Base-by-base conservation (phyloP, 2,797 vertebrate genomes). In the Dromococcyx pavoninus region DNA sequence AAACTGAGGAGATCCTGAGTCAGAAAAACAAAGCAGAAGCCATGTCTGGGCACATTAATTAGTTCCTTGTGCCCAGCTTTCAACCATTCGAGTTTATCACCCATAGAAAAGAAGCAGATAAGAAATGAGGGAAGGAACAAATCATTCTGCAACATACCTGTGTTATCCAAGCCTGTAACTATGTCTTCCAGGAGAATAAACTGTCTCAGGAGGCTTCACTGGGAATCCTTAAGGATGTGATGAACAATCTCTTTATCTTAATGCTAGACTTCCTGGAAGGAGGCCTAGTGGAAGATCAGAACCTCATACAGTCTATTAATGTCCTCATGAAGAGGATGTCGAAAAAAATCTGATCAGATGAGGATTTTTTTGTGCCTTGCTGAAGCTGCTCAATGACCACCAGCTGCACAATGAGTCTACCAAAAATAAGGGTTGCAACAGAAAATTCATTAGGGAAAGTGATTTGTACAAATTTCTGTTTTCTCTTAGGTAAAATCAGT, bases 21-120 rank as follows among this genome's bases (percentile, higher is more conserved):
- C 98, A 98, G 91, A 98, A 98, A 70, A 98, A 98, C 96, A 98
- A 98, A 75, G 97, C 96, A 3, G 98, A 98, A 70, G 97, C 98
- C 44, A 98, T 98, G 98, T 98, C 98, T 1, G 98, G 98, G 61
- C 98, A 98, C 96, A 98, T 99, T 22, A 99, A 99, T 91, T 98
- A 98, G 96, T 98, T 99, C 96, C 98, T 99, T 72, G 98, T 98
- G 28, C 98, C 98, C 28, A 98, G 98, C 16, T 98, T 99, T 96
- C 98, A 97, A 44, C 44, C 17, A 44, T 97, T 99, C 62, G 95
- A 98, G n/a, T 98, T 99, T 88, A 98, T 98, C 89, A 98, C 98
- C 91, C 98, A 97, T 95, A 98, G 95, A 1, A 98, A 99, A 94
- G 98, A 98, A 98, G 97, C 98, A 12, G 98, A 99, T 46, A 98